Evolutionary conservation across 2,113 vertebrate species (phyloP).

Genomic region (Nesoenas mayeri): DNA sequence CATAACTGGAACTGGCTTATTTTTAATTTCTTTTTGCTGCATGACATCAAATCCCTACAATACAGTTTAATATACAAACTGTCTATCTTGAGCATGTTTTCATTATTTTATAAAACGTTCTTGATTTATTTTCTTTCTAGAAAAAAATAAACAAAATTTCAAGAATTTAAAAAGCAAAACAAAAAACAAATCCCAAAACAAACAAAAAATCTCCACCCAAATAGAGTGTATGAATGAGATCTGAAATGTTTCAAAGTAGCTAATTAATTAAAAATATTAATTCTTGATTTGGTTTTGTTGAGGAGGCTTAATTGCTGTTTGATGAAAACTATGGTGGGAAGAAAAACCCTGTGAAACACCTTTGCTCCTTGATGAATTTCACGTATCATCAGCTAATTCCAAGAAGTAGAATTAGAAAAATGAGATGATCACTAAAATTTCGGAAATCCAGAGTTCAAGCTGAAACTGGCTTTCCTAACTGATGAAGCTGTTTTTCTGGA

Average conservation of each 20-base stretch:
- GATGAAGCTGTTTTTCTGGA: not conserved
- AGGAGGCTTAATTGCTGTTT: not conserved
- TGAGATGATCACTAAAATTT: not conserved
- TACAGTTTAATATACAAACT: not conserved
- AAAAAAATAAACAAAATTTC: not conserved
- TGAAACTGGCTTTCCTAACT: not conserved
- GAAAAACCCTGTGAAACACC: not conserved
- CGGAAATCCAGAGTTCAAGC: not conserved
- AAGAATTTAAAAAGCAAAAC: not conserved
- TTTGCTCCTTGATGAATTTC: not conserved
- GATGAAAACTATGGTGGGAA: not conserved
- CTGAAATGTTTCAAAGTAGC: not conserved
- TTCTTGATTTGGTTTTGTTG: not conserved
- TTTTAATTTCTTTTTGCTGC: not conserved
- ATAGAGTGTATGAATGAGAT: not conserved
- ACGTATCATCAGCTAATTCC: not conserved
- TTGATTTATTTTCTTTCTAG: not conserved
- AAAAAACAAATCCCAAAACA: too few species aligned
- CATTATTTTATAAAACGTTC: not conserved
- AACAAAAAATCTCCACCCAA: too few species aligned
- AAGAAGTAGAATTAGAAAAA: not conserved
- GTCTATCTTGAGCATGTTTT: not conserved
- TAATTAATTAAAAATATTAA: not conserved
- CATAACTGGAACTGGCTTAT: not conserved
- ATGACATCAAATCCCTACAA: not conserved